Conservation (phyloP, 2,113 vertebrate species). For the Zapornia atra region DNA sequence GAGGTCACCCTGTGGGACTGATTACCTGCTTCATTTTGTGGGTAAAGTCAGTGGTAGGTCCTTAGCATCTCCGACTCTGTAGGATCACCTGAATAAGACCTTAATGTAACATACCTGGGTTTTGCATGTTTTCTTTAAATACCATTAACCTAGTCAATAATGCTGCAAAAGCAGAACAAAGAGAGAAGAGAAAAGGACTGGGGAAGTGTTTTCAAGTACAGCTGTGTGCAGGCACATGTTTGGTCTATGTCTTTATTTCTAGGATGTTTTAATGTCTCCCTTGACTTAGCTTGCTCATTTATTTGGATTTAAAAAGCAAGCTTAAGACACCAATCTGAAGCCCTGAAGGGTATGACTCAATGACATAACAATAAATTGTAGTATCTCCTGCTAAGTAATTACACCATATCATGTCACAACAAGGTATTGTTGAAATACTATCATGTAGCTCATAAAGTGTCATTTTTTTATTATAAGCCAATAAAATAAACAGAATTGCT, state of each 20-base stretch:
- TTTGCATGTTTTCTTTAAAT: neutral
- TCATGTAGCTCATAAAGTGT: conserved; percentile 29
- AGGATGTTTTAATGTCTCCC: neutral
- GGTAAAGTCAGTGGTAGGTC: neutral
- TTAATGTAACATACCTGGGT: neutral
- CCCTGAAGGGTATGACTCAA: conserved; percentile 37
- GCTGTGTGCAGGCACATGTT: neutral
- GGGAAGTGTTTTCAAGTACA: neutral
- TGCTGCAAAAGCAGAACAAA: neutral
- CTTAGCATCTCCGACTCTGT: rapidly evolving
- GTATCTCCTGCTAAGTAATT: conserved; percentile 49
- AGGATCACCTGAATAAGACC: neutral
- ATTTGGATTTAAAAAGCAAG: conserved; percentile 3
- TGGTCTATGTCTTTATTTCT: neutral
- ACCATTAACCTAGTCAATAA: neutral
- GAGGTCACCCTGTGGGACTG: neutral
- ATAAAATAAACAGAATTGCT: conserved; percentile 37
- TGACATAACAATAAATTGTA: conserved; percentile 37
- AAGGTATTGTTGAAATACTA: conserved; percentile 53
- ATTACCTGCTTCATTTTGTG: rapidly evolving
- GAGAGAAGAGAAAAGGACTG: neutral
- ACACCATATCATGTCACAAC: conserved; percentile 39
- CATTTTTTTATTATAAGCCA: conserved; percentile 27
- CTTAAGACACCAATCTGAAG: conserved; percentile 3
- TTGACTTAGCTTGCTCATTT: neutral